Conservation (phyloP, 2,888 invertebrate species). For the Epinotia bilunana region DNA sequence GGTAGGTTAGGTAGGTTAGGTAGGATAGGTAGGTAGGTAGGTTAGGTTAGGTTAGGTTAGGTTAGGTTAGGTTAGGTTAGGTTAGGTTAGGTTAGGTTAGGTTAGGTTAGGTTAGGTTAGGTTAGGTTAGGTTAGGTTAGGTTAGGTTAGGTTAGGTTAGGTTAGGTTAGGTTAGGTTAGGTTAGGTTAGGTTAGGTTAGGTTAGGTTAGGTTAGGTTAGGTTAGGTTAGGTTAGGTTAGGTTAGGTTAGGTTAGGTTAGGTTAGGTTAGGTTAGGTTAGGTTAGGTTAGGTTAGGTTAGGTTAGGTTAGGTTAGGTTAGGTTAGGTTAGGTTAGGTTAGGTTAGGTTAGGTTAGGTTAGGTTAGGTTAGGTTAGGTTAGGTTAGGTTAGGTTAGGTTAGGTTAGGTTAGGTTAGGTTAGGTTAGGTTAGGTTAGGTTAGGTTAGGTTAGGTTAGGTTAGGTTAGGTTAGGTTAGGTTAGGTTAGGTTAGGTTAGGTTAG, state of each 20-base stretch:
- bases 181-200: slow-evolving; percentile 24
- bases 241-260: slow-evolving; percentile 23
- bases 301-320: slow-evolving; percentile 42
- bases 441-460: slow-evolving; percentile 45
- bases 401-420: slow-evolving; percentile 55
- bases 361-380: slow-evolving; percentile 64
- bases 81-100: slow-evolving; percentile 19
- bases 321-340: slow-evolving; percentile 51
- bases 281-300: slow-evolving; percentile 45
- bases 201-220: slow-evolving; percentile 32
- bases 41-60: slow-evolving; percentile 19
- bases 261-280: slow-evolving; percentile 38
- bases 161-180: slow-evolving; percentile 19
- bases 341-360: slow-evolving; percentile 67
- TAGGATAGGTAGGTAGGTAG: slow-evolving; percentile 22
- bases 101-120: slow-evolving; percentile 19
- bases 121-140: slow-evolving; percentile 19
- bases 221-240: slow-evolving; percentile 35
- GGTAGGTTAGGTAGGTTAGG: slow-evolving; percentile 17
- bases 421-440: slow-evolving; percentile 33
- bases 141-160: slow-evolving; percentile 19
- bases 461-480: slow-evolving; percentile 46
- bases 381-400: slow-evolving; percentile 20
- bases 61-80: slow-evolving; percentile 19
- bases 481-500: slow-evolving; percentile 44